phyloP scores from a whole-genome alignment of 2,797 vertebrate genomes.

The Etheostoma perlongum region DNA sequence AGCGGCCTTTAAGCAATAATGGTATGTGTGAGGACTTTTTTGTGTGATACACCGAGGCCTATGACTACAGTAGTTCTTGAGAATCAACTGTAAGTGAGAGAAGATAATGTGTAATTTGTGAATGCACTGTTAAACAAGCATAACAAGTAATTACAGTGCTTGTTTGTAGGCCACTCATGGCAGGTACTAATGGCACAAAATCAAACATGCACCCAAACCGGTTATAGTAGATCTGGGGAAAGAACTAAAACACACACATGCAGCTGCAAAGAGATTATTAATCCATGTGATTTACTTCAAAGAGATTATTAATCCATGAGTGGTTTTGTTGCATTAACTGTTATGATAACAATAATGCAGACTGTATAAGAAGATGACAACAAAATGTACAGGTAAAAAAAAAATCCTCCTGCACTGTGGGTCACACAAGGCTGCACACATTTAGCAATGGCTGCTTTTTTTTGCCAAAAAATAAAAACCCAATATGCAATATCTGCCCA shows the following conservation, averaged over 20 bases:
- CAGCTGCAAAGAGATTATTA: constrained; percentile 10
- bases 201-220: constrained; percentile 68
- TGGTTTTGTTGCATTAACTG: not conserved
- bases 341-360: not conserved
- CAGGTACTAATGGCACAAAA: constrained; percentile 11
- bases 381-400: not conserved
- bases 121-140: constrained; percentile 65
- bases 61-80: not conserved
- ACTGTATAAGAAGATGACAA: constrained; percentile 26
- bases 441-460: constrained; percentile 49
- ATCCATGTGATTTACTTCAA: constrained; percentile 5
- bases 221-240: constrained; percentile 67
- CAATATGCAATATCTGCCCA: constrained; percentile 36
- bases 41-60: constrained; percentile 5
- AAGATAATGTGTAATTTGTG: constrained; percentile 9
- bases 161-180: not conserved
- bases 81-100: not conserved
- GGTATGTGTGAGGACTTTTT: too few relatives aligned
- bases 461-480: constrained; percentile 22
- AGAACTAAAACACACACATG: constrained; percentile 13
- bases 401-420: not conserved
- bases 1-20: not conserved
- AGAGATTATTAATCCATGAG: constrained; percentile 21
- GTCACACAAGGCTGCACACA: constrained; percentile 4
- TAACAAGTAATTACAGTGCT: constrained; percentile 47